Percentiles rank a stretch among this genome's conserved stretches.
Conservation (phyloP, 2,797 vertebrate genomes). For the Neopelma chrysocephalum region DNA sequence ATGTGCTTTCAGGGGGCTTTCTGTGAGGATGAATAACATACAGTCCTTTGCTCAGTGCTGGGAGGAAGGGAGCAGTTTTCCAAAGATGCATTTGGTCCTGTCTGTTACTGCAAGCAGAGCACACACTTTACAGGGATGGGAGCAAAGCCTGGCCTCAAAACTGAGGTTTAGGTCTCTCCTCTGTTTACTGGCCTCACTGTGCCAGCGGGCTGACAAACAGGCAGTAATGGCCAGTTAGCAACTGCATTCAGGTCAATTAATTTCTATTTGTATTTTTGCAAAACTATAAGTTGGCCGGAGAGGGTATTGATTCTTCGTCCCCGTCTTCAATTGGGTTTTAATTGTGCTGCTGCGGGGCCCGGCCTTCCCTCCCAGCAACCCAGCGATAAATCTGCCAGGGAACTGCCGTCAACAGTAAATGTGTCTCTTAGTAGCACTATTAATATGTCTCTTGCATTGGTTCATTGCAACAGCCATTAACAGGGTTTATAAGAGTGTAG, state of each 20-base stretch:
- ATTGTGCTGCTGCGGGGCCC: slow-evolving; percentile 66
- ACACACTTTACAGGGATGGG: background rate
- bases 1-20: background rate
- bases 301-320: slow-evolving; percentile 75
- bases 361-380: slow-evolving; percentile 67
- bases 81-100: background rate
- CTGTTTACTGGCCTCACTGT: background rate
- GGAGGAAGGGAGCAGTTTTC: background rate
- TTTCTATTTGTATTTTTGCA: slow-evolving; percentile 77
- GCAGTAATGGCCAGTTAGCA: slow-evolving; percentile 62
- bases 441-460: slow-evolving; percentile 74
- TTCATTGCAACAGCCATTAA: slow-evolving; percentile 70
- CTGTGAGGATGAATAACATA: background rate
- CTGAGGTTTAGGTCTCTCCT: background rate
- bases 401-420: slow-evolving; percentile 74
- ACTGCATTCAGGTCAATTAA: slow-evolving; percentile 72
- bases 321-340: slow-evolving; percentile 76
- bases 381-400: slow-evolving; percentile 71
- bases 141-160: background rate
- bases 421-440: slow-evolving; percentile 75
- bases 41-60: background rate
- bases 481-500: slow-evolving; percentile 50
- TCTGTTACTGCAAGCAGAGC: background rate
- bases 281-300: slow-evolving; percentile 70
- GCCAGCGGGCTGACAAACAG: background rate